Conservation (phyloP, 2,888 invertebrate genomes). For the Amitus sp. region DNA sequence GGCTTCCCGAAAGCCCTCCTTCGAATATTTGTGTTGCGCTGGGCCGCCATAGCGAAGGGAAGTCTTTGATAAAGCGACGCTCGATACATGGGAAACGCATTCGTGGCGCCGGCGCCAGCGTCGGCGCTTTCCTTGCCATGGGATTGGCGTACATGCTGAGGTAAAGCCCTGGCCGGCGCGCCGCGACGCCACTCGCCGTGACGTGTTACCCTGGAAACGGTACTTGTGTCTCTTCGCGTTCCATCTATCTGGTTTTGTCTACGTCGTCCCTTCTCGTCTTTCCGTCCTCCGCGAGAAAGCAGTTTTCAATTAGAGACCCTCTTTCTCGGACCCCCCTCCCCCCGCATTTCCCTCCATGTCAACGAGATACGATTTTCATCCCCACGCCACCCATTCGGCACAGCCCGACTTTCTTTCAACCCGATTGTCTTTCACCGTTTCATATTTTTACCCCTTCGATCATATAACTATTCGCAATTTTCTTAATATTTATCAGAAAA, state of each 20-base stretch:
- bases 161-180: slow-evolving; percentile 38
- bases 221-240: slow-evolving; percentile 39
- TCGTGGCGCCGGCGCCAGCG: slow-evolving; percentile 36
- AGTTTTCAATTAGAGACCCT: slow-evolving; percentile 61
- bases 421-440: slow-evolving; percentile 19
- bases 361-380: slow-evolving; percentile 16
- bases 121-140: slow-evolving; percentile 31
- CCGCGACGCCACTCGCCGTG: slow-evolving; percentile 52
- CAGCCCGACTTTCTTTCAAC: slow-evolving; percentile 25
- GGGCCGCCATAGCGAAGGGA: slow-evolving; percentile 35
- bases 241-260: slow-evolving; percentile 32
- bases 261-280: slow-evolving; percentile 24
- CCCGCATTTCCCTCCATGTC: too few species aligned
- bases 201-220: slow-evolving; percentile 62
- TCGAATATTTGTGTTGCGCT: slow-evolving; percentile 11
- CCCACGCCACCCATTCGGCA: slow-evolving; percentile 18
- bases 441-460: slow-evolving; percentile 17
- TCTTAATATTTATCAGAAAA: neutral
- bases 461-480: neutral
- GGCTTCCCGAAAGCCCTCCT: slow-evolving; percentile 31
- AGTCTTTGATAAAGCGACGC: slow-evolving; percentile 38
- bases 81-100: slow-evolving; percentile 34
- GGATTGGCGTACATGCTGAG: slow-evolving; percentile 39
- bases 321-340: slow-evolving; percentile 43
- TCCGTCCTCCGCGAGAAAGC: slow-evolving; percentile 47